These are phyloP conservation scores for Sphaerodactylus townsendi DNA, from an alignment of 2,113 vertebrate genomes.

Conservation along the genomic window DNA sequence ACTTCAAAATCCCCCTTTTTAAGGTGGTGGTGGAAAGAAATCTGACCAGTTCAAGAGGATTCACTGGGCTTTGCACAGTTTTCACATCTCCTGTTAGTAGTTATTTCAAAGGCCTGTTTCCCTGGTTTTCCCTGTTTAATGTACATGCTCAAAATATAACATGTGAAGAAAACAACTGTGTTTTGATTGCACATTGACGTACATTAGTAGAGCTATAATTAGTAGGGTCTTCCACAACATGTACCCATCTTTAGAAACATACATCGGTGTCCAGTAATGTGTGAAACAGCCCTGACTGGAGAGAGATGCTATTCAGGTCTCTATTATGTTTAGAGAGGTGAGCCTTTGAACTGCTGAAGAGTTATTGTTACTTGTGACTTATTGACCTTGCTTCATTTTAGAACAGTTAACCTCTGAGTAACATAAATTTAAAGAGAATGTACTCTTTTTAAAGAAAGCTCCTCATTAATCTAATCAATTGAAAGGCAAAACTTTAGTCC, in stretches of 20 bases:
- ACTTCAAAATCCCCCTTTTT: constrained; percentile 38
- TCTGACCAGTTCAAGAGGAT: constrained; percentile 13
- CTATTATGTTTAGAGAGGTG: constrained; percentile 58
- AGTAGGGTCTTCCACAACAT: neutral
- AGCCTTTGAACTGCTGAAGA: constrained; percentile 69
- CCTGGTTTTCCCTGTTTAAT: neutral
- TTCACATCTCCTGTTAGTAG: neutral
- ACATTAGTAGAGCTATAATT: neutral
- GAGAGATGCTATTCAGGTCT: constrained; percentile 39
- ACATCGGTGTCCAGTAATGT: neutral
- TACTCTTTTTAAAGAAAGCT: constrained; percentile 56
- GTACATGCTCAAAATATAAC: neutral
- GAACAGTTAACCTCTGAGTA: constrained; percentile 74
- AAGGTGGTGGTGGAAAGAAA: neutral
- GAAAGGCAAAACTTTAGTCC: constrained; percentile 43
- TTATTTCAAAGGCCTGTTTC: neutral
- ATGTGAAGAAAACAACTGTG: neutral
- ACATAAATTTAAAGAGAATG: constrained; percentile 61
- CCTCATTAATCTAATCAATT: constrained; percentile 68
- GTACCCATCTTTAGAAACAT: neutral
- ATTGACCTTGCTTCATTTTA: constrained; percentile 74
- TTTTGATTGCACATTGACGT: neutral
- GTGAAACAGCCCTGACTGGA: neutral
- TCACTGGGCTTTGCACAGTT: constrained; percentile 16
- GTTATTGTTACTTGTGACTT: constrained; percentile 71